Evolutionary conservation across 2,888 invertebrate genomes (phyloP).

Genomic region (Halictus quadricinctus): DNA sequence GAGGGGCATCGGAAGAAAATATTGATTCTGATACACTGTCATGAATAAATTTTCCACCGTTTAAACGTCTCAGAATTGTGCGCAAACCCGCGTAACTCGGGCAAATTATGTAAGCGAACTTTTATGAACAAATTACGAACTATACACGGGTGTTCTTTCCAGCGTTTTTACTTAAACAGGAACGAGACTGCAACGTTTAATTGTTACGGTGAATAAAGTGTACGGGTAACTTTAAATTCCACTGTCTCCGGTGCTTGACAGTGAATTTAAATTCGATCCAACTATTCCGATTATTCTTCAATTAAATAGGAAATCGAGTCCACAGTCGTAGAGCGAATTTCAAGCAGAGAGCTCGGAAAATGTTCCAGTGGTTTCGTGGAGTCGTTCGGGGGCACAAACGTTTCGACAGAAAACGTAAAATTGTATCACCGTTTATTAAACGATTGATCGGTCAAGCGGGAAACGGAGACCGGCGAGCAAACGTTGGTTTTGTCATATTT

Average conservation of each 20-base stretch:
- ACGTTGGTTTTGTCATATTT: constrained; percentile 1
- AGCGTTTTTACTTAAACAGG: not conserved
- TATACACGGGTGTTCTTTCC: not conserved
- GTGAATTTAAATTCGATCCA: not conserved
- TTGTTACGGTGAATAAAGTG: not conserved
- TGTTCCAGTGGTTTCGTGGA: not conserved
- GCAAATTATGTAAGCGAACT: too few relatives aligned
- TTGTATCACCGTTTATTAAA: not conserved
- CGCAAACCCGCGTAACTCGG: too few relatives aligned
- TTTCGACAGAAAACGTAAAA: not conserved
- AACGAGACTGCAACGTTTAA: not conserved
- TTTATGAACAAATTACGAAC: not conserved
- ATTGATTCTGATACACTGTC: too few relatives aligned
- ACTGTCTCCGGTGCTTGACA: too few relatives aligned
- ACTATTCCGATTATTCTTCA: not conserved
- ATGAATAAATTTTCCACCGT: too few relatives aligned
- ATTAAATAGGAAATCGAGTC: not conserved
- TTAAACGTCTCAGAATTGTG: too few relatives aligned
- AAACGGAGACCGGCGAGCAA: not conserved
- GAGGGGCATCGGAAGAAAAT: too few relatives aligned
- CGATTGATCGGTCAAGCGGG: not conserved
- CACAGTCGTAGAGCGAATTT: not conserved
- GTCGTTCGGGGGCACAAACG: not conserved
- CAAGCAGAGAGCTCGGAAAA: not conserved
- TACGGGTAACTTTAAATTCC: not conserved